phyloP scores from a whole-genome alignment of 1,140 invertebrate genomes.

The Brachystomella parvula region DNA sequence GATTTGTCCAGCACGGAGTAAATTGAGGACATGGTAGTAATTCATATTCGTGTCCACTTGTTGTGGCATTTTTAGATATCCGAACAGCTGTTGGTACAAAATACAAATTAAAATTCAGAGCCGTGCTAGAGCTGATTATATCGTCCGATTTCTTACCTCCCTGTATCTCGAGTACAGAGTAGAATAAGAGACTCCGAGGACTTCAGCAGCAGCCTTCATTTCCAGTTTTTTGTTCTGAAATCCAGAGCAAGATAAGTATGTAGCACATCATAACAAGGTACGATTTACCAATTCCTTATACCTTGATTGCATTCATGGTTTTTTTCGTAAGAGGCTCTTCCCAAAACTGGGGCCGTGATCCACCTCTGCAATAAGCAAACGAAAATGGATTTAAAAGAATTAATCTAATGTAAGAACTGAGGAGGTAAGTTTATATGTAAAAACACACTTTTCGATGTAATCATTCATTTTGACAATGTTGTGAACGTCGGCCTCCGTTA shows the following conservation, averaged over 20 bases:
- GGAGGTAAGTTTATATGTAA: too few relatives aligned
- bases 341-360: conserved; percentile 80
- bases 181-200: conserved; percentile 37
- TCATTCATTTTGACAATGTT: conserved; percentile 69
- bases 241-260: background rate
- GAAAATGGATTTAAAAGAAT: background rate
- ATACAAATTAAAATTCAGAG: conserved; percentile 13
- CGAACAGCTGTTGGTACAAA: conserved; percentile 28
- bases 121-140: background rate
- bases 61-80: conserved; percentile 38
- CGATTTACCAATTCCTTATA: background rate
- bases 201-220: conserved; percentile 68
- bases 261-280: background rate
- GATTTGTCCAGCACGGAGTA: conserved; percentile 38
- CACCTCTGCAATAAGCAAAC: conserved; percentile 44
- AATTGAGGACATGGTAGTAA: conserved; percentile 38
- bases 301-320: conserved; percentile 72
- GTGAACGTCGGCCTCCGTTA: conserved; percentile 53
- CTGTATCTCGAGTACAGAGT: conserved; percentile 38
- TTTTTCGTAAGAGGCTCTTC: conserved; percentile 72
- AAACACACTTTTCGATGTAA: conserved; percentile 54
- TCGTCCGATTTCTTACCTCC: too few relatives aligned
- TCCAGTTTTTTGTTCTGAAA: conserved; percentile 71
- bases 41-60: conserved; percentile 38
- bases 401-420: background rate